These are phyloP conservation scores for Lasioglossum pauxillum DNA, from an alignment of 2,888 invertebrate species.

Conservation along the genomic window DNA sequence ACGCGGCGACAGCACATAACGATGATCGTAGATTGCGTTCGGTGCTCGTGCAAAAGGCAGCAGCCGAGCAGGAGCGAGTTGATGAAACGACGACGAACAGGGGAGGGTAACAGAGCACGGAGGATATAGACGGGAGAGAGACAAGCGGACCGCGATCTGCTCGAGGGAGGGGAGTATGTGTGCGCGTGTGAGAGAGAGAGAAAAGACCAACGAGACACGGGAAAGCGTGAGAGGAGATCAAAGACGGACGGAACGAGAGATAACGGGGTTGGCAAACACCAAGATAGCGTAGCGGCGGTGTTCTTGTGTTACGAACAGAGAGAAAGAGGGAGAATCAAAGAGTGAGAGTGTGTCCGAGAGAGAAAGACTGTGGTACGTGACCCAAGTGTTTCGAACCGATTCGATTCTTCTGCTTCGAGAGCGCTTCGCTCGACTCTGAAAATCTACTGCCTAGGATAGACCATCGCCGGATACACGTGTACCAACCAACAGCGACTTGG, in stretches of 20 bases:
- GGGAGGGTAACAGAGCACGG: slow-evolving; percentile 35
- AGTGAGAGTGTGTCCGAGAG: slow-evolving; percentile 12
- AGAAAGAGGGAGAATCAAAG: slow-evolving; percentile 19
- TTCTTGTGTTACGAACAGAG: slow-evolving; percentile 58
- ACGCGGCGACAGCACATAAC: slow-evolving; percentile 77
- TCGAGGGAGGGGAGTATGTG: not conserved
- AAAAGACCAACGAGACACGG: slow-evolving; percentile 10
- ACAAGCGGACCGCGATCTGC: not conserved
- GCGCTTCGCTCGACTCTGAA: not conserved
- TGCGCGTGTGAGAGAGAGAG: slow-evolving; percentile 47
- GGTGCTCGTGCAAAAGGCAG: slow-evolving; percentile 63
- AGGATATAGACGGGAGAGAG: not conserved
- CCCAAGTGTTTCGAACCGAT: slow-evolving; percentile 10
- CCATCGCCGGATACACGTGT: not conserved
- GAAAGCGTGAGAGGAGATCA: slow-evolving; percentile 64
- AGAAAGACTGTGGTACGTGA: slow-evolving; percentile 20
- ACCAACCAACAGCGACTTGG: not conserved
- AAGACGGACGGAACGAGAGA: slow-evolving; percentile 78
- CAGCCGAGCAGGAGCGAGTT: slow-evolving; percentile 56
- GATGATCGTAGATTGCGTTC: slow-evolving; percentile 79
- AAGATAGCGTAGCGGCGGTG: slow-evolving; percentile 80
- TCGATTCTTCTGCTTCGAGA: slow-evolving; percentile 1
- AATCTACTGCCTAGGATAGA: not conserved
- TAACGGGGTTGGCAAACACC: slow-evolving; percentile 83
- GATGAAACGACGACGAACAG: slow-evolving; percentile 57